Evolutionary conservation across 2,797 vertebrate genomes (phyloP).

Genomic region (Carapus acus): DNA sequence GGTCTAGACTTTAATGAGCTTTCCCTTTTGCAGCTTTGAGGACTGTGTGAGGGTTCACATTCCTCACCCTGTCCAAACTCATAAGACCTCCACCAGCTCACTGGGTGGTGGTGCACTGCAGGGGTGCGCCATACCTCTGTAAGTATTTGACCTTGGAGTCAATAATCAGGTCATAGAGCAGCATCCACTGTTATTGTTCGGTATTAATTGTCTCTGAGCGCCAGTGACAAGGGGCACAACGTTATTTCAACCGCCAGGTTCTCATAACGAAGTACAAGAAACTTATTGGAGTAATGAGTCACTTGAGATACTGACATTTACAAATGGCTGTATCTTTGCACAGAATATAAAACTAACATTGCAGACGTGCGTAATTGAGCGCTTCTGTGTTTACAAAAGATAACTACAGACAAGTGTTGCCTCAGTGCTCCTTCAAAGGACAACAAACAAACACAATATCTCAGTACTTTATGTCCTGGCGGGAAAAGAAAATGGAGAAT

Average conservation of each 20-base stretch:
- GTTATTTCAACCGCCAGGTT: neutral
- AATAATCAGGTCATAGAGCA: slow-evolving; percentile 51
- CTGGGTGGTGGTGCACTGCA: slow-evolving; percentile 58
- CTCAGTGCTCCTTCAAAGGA: too few relatives aligned
- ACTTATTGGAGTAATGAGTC: too few relatives aligned
- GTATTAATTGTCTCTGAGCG: slow-evolving; percentile 27
- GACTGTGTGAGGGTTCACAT: slow-evolving; percentile 68
- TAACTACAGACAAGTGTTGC: too few relatives aligned
- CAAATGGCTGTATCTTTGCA: too few relatives aligned
- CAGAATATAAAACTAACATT: too few relatives aligned
- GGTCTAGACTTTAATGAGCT: slow-evolving; percentile 70
- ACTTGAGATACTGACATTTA: too few relatives aligned
- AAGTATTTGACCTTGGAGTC: slow-evolving; percentile 44
- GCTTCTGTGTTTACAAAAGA: too few relatives aligned
- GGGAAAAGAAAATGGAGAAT: neutral
- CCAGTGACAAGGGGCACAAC: neutral
- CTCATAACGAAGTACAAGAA: neutral
- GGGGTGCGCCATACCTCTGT: slow-evolving; percentile 46
- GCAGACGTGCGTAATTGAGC: too few relatives aligned
- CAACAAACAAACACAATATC: too few relatives aligned
- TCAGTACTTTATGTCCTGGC: too few relatives aligned
- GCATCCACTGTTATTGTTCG: slow-evolving; percentile 23
- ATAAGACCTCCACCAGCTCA: slow-evolving; percentile 70
- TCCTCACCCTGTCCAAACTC: slow-evolving; percentile 66
- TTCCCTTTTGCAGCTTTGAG: slow-evolving; percentile 55